A percentile compares a stretch with the other conserved stretches of the same genome.
phyloP scores from a whole-genome alignment of 1,140 invertebrate species.

The Penaeus japonicus region DNA sequence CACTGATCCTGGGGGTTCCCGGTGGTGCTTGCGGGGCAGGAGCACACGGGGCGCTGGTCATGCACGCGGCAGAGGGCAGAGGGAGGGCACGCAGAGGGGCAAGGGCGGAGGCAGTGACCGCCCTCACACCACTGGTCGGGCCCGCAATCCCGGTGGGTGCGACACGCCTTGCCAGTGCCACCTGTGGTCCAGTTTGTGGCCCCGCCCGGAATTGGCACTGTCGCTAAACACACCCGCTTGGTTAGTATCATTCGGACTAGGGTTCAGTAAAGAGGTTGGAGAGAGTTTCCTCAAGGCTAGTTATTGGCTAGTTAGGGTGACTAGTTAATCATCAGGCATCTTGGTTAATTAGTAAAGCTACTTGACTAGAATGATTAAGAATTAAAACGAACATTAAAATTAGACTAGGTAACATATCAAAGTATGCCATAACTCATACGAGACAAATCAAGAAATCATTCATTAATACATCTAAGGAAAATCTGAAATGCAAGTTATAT shows the following conservation, averaged over 20 bases:
- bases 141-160: conserved; percentile 60
- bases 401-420: conserved; percentile 60
- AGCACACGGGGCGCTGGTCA: conserved; percentile 61
- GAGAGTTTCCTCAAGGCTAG: not conserved
- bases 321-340: not conserved
- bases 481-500: too few species aligned
- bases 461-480: too few species aligned
- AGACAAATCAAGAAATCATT: not conserved
- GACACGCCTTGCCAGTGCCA: conserved; percentile 74
- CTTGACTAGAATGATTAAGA: conserved; percentile 14
- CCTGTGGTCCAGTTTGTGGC: conserved; percentile 66
- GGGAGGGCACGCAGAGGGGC: conserved; percentile 60
- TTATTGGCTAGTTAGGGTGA: not conserved
- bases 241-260: not conserved
- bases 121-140: conserved; percentile 60
- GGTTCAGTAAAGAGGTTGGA: too few species aligned
- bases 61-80: conserved; percentile 60
- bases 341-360: conserved; percentile 1
- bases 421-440: not conserved
- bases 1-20: conserved; percentile 74
- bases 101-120: conserved; percentile 60
- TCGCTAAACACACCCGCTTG: conserved; percentile 19
- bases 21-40: conserved; percentile 60
- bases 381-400: not conserved
- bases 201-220: not conserved